Evolutionary conservation across 2,888 invertebrate species (phyloP).

Genomic region (Drosophila neotestacea): DNA sequence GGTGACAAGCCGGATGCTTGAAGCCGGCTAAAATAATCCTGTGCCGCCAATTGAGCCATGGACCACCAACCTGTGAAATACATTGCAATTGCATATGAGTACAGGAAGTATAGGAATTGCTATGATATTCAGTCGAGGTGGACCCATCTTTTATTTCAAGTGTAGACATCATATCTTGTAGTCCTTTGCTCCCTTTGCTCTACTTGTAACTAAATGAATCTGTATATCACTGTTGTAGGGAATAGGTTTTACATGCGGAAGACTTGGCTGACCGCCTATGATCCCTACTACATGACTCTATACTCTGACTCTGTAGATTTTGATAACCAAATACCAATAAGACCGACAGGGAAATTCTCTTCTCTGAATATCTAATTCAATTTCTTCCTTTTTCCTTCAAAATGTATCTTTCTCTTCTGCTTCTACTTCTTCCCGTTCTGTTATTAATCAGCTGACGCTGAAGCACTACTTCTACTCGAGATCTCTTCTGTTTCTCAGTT

Average conservation of each 20-base stretch:
- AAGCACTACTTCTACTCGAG: too few species aligned
- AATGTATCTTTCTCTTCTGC: neutral
- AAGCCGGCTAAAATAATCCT: constrained; percentile 93
- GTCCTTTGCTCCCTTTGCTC: neutral
- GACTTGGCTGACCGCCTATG: too few species aligned
- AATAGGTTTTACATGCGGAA: too few species aligned
- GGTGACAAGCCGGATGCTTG: constrained; percentile 92
- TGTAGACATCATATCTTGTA: neutral
- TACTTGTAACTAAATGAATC: too few species aligned
- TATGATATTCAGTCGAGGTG: too few species aligned
- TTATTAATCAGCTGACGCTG: neutral
- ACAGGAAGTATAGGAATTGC: neutral
- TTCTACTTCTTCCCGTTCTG: neutral
- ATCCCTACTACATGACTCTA: too few species aligned
- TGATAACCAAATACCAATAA: too few species aligned
- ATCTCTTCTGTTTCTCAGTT: too few species aligned
- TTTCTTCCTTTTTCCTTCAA: neutral
- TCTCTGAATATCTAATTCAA: too few species aligned
- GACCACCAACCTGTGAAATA: constrained; percentile 92
- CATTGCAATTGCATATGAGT: neutral
- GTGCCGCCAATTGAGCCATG: constrained; percentile 95
- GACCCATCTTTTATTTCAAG: neutral
- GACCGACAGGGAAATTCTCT: too few species aligned
- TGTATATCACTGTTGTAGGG: too few species aligned
- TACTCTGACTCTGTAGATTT: too few species aligned